phyloP scores from a whole-genome alignment of 2,888 invertebrate genomes.

The Helobdella robusta region DNA sequence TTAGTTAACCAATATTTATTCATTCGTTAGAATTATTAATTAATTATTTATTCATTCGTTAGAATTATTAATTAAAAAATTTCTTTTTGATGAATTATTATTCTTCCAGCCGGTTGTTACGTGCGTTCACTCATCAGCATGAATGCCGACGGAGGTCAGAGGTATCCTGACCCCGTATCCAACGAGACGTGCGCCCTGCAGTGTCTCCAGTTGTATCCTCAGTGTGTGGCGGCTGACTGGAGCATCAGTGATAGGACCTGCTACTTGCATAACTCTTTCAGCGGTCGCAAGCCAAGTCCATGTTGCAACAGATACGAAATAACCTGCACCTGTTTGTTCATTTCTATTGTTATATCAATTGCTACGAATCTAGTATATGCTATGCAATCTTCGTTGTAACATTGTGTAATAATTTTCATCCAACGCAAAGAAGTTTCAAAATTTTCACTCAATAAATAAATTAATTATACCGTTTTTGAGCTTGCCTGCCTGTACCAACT shows the following conservation, averaged over 20 bases:
- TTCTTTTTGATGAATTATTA: not conserved
- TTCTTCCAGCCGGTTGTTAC: conserved; percentile 10
- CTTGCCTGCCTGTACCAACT: not conserved
- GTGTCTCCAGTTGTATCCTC: conserved; percentile 23
- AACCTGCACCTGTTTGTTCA: conserved; percentile 17
- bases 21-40: no score
- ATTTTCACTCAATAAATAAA: not conserved
- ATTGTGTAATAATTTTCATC: not conserved
- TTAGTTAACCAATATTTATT: no score
- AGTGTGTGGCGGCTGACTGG: conserved; percentile 28
- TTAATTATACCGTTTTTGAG: not conserved
- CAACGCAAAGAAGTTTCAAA: not conserved
- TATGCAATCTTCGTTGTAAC: no score
- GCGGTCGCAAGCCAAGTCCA: conserved; percentile 19
- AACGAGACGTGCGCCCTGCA: conserved; percentile 1
- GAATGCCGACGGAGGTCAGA: conserved; percentile 27
- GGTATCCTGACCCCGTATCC: not conserved
- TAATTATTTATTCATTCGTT: not conserved
- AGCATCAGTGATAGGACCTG: conserved; percentile 14
- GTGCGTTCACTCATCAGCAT: conserved; percentile 8
- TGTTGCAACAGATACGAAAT: conserved; percentile 27
- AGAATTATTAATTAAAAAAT: not conserved
- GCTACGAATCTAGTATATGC: no score
- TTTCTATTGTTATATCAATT: not conserved
- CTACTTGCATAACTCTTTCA: conserved; percentile 24